Percentiles rank a stretch among this genome's conserved stretches.
phyloP scores from a whole-genome alignment of 2,888 invertebrate species.

The Pollenia labialis region DNA sequence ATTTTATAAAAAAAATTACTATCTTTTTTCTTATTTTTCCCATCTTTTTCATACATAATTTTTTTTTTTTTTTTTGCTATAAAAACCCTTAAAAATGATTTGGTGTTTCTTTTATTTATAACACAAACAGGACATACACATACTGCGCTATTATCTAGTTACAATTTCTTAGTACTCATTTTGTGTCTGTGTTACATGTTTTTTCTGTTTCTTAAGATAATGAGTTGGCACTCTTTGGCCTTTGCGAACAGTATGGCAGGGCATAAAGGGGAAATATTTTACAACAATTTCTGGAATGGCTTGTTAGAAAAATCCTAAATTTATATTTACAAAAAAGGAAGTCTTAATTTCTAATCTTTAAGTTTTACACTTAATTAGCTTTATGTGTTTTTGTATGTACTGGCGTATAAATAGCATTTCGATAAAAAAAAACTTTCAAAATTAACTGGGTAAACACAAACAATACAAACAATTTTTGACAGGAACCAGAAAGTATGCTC shows the following conservation, averaged over 20 bases:
- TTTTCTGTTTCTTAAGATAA: slow-evolving; percentile 60
- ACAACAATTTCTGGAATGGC: not conserved
- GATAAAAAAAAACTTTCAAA: not conserved
- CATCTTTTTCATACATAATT: not conserved
- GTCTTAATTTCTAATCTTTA: slow-evolving; percentile 66
- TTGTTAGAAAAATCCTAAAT: not conserved
- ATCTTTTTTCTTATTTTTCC: slow-evolving; percentile 6
- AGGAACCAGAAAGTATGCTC: not conserved
- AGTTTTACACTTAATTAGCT: slow-evolving; percentile 71
- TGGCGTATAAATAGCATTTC: not conserved
- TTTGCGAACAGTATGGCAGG: not conserved
- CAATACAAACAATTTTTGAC: not conserved
- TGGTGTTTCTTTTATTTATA: slow-evolving; percentile 41
- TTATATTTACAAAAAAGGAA: not conserved
- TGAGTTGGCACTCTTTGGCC: slow-evolving; percentile 65
- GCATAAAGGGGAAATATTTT: not conserved
- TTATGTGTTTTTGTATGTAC: slow-evolving; percentile 11
- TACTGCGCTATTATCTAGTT: not conserved
- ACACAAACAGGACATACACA: slow-evolving; percentile 8
- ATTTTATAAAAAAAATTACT: not conserved
- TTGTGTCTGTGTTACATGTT: slow-evolving; percentile 51
- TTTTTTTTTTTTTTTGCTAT: slow-evolving; percentile 1
- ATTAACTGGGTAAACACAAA: not conserved
- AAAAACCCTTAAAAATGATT: slow-evolving; percentile 66
- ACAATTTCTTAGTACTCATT: slow-evolving; percentile 37